phyloP scores from a whole-genome alignment of 1,140 invertebrate species.

The Trichoplusia ni region DNA sequence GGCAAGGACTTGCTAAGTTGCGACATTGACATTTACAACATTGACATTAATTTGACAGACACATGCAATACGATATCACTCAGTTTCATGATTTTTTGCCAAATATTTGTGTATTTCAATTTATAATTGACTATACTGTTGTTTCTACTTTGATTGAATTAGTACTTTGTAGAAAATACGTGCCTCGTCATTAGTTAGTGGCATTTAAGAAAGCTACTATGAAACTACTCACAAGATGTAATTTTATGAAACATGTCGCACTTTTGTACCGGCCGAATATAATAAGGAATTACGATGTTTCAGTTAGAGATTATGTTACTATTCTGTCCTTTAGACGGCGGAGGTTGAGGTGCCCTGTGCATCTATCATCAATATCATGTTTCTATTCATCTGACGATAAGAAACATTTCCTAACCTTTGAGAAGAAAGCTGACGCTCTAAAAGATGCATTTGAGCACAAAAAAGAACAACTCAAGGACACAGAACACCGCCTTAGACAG shows the following conservation, averaged over 20 bases:
- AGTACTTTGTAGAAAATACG: neutral
- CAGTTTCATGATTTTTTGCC: slow-evolving; percentile 7
- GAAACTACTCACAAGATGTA: slow-evolving; percentile 50
- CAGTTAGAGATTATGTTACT: slow-evolving; percentile 35
- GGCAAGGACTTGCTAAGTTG: too few species aligned
- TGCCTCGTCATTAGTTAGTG: neutral
- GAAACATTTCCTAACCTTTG: slow-evolving; percentile 68
- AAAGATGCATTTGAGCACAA: slow-evolving; percentile 83
- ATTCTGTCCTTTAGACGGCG: slow-evolving; percentile 41
- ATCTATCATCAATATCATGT: slow-evolving; percentile 52
- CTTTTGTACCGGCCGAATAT: slow-evolving; percentile 33
- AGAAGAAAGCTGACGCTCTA: slow-evolving; percentile 77
- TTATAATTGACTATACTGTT: neutral
- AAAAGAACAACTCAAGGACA: slow-evolving; percentile 82
- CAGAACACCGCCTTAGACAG: slow-evolving; percentile 81
- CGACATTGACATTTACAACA: neutral
- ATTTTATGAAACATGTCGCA: slow-evolving; percentile 52
- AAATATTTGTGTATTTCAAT: slow-evolving; percentile 3
- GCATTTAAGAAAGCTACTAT: slow-evolving; percentile 36
- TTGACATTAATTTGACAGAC: neutral
- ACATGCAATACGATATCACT: too few species aligned
- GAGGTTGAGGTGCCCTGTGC: slow-evolving; percentile 38
- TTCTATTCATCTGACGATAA: slow-evolving; percentile 70
- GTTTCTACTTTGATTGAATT: neutral
- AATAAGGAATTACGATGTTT: slow-evolving; percentile 8